Percentiles rank a stretch among this genome's conserved stretches.
Evolutionary conservation across 1,140 invertebrate genomes (phyloP).

Genomic region (Goniozus legneri): DNA sequence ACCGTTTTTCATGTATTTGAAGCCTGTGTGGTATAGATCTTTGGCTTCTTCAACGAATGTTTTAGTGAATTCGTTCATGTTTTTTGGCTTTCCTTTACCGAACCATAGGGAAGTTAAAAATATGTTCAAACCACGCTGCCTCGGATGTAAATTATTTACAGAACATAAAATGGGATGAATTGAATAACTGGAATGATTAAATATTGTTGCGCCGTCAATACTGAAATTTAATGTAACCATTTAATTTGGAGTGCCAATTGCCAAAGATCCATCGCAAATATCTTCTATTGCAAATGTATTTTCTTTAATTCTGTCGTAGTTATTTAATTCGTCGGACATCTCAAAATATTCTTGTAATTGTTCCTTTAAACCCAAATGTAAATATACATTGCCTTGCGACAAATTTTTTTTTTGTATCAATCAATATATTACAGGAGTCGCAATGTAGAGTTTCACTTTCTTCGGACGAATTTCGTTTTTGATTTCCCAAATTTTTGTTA

Average conservation of each 20-base stretch:
- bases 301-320: slow-evolving; percentile 5
- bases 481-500: slow-evolving; percentile 4
- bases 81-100: slow-evolving; percentile 20
- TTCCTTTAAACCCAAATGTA: too few relatives aligned
- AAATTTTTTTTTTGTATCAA: slow-evolving; percentile 7
- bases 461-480: not conserved
- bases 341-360: too few relatives aligned
- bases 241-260: slow-evolving; percentile 11
- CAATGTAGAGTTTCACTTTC: slow-evolving; percentile 3
- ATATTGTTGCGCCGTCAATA: slow-evolving; percentile 21
- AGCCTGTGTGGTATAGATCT: slow-evolving; percentile 15
- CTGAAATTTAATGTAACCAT: slow-evolving; percentile 23
- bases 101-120: slow-evolving; percentile 20
- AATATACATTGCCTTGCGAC: slow-evolving; percentile 10
- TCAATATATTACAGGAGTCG: slow-evolving; percentile 1
- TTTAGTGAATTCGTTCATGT: slow-evolving; percentile 21
- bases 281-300: slow-evolving; percentile 17
- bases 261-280: slow-evolving; percentile 18
- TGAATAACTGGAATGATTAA: slow-evolving; percentile 14
- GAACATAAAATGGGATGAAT: slow-evolving; percentile 18
- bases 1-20: slow-evolving; percentile 16
- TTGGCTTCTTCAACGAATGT: slow-evolving; percentile 21
- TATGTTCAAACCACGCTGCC: slow-evolving; percentile 13
- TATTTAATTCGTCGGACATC: slow-evolving; percentile 7
- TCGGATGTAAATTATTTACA: slow-evolving; percentile 14